These are phyloP conservation scores for Drosophila quasianomalipes DNA, from an alignment of 2,888 invertebrate genomes.

Conservation along the genomic window DNA sequence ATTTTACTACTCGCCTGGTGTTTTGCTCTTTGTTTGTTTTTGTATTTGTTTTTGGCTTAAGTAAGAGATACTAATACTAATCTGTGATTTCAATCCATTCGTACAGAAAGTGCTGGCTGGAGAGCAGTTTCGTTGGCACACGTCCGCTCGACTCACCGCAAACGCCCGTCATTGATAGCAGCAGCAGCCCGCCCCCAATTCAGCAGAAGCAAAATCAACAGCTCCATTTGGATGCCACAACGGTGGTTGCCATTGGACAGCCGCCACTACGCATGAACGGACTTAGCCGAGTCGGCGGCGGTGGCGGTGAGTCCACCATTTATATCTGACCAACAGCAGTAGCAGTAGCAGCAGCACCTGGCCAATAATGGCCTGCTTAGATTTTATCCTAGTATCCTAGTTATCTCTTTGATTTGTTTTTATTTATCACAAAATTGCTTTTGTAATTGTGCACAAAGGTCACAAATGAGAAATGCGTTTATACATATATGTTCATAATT, in stretches of 20 bases:
- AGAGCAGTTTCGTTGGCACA: slow-evolving; percentile 95
- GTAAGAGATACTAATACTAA: neutral
- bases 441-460: slow-evolving; percentile 55
- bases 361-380: slow-evolving; percentile 40
- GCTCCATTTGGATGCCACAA: slow-evolving; percentile 49
- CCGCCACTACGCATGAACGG: slow-evolving; percentile 85
- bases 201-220: slow-evolving; percentile 41
- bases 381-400: slow-evolving; percentile 18
- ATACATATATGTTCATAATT: slow-evolving; percentile 18
- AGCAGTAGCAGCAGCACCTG: slow-evolving; percentile 13
- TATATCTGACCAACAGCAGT: slow-evolving; percentile 65
- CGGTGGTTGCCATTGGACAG: slow-evolving; percentile 51
- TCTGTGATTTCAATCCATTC: neutral
- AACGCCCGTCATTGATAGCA: slow-evolving; percentile 89
- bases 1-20: slow-evolving; percentile 57
- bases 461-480: slow-evolving; percentile 27
- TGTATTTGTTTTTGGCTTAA: neutral
- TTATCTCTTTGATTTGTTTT: slow-evolving; percentile 33
- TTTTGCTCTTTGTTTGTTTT: slow-evolving; percentile 25
- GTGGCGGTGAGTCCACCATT: slow-evolving; percentile 86
- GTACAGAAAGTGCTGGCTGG: slow-evolving; percentile 92
- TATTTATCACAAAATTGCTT: slow-evolving; percentile 31
- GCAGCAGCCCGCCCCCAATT: slow-evolving; percentile 77
- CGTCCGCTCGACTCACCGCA: slow-evolving; percentile 94
- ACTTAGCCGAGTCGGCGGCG: slow-evolving; percentile 84